Evolutionary conservation across 2,797 vertebrate species (phyloP), one percentile per base, ranked within the genome.

Genomic region (Phoeniculus purpureus): DNA sequence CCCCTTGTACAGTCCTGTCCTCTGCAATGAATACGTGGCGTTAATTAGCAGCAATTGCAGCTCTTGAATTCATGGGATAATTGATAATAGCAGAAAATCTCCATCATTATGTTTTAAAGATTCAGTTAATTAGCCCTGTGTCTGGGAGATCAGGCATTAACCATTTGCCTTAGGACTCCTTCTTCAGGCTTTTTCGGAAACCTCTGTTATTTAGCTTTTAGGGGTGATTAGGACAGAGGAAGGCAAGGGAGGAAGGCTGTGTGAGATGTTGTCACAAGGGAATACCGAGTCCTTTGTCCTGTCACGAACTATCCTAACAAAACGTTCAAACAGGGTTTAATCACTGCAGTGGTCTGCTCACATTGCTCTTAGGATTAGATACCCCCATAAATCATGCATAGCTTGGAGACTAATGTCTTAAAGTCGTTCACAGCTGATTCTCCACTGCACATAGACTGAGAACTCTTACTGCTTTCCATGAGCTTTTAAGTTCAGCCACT

Each of bases 291-390:
- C 93, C 94, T 95, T 96, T 95, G 95, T 96, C 94, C 94, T 95
- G 94, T 95, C 95, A 95, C 72, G 83, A 94, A 85, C 94, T 95
- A 93, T 91, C 87, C 91, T 87, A 92, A 95, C 90, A 93, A 92
- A 94, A 93, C 89, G 94, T 96, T 95, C 88, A 95, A 92, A 94
- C 72, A 90, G 85, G 72, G 77, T 95, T 94, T 96, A 95, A 95
- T 95, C 94, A 95, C 90, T 75, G 78, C 83, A 93, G 61, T 90
- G 85, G 72, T 82, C 87, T 86, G 90, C 62, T 82, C 85, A 56
- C 87, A 13, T 59, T 87, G 91, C 93, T 93, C 94, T 88, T 92
- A 90, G 90, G 94, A 92, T 92, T 94, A 96, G 85, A 89, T 91
- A 81, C 65, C 81, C 31, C 90, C 90, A 95, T 96, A 96, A 96